phyloP scores from a whole-genome alignment of 2,888 invertebrate genomes.

The Mycalesis mineus region DNA sequence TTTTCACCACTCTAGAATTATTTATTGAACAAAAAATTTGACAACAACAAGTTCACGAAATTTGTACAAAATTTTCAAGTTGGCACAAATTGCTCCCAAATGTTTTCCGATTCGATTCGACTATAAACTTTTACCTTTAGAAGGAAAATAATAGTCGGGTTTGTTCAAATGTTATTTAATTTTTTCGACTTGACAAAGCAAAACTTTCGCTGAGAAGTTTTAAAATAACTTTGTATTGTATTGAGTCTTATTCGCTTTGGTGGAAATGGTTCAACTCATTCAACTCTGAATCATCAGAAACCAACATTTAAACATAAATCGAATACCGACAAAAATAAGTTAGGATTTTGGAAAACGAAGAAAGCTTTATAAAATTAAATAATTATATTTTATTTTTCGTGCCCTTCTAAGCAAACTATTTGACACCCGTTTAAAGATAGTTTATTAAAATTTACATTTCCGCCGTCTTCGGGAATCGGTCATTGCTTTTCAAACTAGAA shows the following conservation, averaged over 20 bases:
- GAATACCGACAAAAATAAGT: too few species aligned
- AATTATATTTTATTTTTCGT: too few species aligned
- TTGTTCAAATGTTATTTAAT: conserved; percentile 5
- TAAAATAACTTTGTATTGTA: neutral
- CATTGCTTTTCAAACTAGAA: too few species aligned
- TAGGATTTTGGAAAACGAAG: too few species aligned
- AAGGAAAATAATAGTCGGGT: conserved; percentile 2
- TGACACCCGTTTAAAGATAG: too few species aligned
- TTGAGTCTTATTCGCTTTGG: neutral
- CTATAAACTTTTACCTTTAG: conserved; percentile 5
- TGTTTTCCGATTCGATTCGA: conserved; percentile 2
- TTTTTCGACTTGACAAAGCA: neutral
- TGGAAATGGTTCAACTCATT: neutral
- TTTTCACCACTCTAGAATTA: neutral
- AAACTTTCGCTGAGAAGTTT: neutral
- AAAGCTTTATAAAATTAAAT: too few species aligned
- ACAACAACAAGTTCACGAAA: neutral
- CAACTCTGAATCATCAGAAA: too few species aligned
- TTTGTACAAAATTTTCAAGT: conserved; percentile 9
- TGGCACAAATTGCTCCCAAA: conserved; percentile 11
- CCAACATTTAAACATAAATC: too few species aligned
- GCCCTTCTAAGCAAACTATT: too few species aligned
- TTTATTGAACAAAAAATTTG: neutral
- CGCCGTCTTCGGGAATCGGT: too few species aligned
- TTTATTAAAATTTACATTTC: too few species aligned